These are phyloP conservation scores for Rhinolophus sinicus DNA, from an alignment of 2,113 vertebrate species.

Conservation along the genomic window DNA sequence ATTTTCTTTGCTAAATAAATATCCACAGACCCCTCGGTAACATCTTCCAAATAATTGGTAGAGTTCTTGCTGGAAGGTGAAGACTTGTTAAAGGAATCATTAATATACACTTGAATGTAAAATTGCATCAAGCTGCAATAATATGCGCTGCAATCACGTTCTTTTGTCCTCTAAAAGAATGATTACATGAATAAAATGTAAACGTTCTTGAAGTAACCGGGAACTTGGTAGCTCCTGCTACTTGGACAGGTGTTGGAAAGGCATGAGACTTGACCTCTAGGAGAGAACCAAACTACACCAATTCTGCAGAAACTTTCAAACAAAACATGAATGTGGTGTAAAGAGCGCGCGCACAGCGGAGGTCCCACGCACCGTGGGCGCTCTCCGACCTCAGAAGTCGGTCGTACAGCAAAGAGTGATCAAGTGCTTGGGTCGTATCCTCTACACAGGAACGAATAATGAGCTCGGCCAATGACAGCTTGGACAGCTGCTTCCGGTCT, in stretches of 20 bases:
- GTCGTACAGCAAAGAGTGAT: background rate
- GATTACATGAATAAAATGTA: background rate
- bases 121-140: background rate
- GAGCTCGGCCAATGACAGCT: background rate
- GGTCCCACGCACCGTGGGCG: no score
- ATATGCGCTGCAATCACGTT: background rate
- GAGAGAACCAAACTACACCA: accelerated
- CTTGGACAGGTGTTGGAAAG: background rate
- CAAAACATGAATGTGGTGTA: accelerated
- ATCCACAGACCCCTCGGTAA: background rate
- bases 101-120: background rate
- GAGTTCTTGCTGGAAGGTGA: background rate
- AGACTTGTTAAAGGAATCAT: background rate
- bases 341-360: no score
- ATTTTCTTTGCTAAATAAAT: background rate
- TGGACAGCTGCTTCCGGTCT: background rate
- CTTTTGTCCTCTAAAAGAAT: background rate
- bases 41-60: background rate
- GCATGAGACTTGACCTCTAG: accelerated
- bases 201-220: background rate
- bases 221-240: background rate
- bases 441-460: no score
- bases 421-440: background rate
- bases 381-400: background rate
- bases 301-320: background rate